Percentiles rank a stretch among this genome's conserved stretches.
These are phyloP conservation scores for Synanceia verrucosa DNA, from an alignment of 2,797 vertebrate genomes.

Conservation along the genomic window DNA sequence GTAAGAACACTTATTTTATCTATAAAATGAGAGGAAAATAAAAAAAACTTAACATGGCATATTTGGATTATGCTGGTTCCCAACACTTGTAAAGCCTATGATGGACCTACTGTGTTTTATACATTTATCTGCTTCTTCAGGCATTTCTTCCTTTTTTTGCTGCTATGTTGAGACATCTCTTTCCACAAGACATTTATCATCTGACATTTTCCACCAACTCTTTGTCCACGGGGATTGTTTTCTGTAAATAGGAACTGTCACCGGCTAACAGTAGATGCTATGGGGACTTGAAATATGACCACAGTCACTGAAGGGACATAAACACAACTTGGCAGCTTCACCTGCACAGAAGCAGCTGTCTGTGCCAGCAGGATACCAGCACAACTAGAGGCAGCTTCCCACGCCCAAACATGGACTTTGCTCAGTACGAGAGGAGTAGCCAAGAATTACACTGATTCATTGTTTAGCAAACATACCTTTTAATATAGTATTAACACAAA, in stretches of 20 bases:
- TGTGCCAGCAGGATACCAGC: constrained; percentile 16
- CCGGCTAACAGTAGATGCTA: constrained; percentile 51
- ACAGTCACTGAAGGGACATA: constrained; percentile 53
- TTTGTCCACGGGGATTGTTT: constrained; percentile 70
- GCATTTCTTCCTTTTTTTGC: not conserved
- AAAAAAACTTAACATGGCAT: constrained; percentile 3
- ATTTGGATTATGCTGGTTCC: constrained; percentile 23
- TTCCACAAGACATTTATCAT: constrained; percentile 56
- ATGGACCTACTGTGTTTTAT: constrained; percentile 25
- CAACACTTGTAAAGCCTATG: constrained; percentile 24
- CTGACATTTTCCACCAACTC: constrained; percentile 61
- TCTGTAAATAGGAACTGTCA: constrained; percentile 74
- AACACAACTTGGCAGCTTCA: constrained; percentile 59
- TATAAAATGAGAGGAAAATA: constrained; percentile 10
- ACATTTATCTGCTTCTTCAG: not conserved
- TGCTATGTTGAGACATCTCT: constrained; percentile 27
- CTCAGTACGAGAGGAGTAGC: not conserved
- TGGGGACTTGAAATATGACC: constrained; percentile 69
- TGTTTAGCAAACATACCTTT: constrained; percentile 1
- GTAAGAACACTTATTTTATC: constrained; percentile 25
- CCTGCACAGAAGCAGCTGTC: constrained; percentile 43
- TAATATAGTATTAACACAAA: not conserved
- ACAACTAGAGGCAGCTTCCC: constrained; percentile 11
- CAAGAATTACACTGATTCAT: constrained; percentile 5
- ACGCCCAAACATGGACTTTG: constrained; percentile 14